Conservation (phyloP, 2,797 vertebrate species). For the Cirrhinus mrigala region DNA sequence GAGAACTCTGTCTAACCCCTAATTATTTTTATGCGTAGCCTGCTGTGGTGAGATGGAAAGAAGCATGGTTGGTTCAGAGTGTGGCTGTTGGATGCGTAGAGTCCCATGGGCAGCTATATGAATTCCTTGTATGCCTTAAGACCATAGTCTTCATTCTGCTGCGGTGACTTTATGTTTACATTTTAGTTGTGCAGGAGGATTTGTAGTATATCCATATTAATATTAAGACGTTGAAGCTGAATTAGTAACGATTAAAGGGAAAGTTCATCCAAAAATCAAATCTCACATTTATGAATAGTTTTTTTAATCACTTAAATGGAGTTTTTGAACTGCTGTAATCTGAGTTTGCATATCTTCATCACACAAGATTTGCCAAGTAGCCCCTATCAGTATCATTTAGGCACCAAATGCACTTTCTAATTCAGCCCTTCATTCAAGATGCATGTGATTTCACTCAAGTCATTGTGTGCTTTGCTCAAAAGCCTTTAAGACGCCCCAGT, state of each 20-base stretch:
- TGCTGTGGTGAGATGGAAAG: slow-evolving; percentile 46
- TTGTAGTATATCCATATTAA: background rate
- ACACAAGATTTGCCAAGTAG: background rate
- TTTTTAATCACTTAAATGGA: background rate
- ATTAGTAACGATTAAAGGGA: background rate
- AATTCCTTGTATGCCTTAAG: slow-evolving; percentile 11
- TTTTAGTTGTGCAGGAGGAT: background rate
- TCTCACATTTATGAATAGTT: too few relatives aligned
- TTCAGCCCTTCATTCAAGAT: slow-evolving; percentile 56
- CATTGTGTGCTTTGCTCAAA: slow-evolving; percentile 40
- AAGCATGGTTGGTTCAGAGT: slow-evolving; percentile 20
- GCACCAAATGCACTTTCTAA: slow-evolving; percentile 9
- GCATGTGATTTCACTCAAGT: slow-evolving; percentile 55
- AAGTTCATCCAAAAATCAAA: background rate
- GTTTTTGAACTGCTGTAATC: background rate
- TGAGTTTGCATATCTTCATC: slow-evolving; percentile 1
- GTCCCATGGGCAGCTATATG: background rate
- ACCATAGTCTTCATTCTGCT: background rate
- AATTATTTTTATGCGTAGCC: slow-evolving; percentile 69
- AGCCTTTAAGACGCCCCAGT: slow-evolving; percentile 19
- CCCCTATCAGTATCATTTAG: slow-evolving; percentile 35
- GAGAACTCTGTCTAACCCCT: slow-evolving; percentile 63
- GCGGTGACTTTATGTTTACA: slow-evolving; percentile 2
- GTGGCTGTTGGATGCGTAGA: slow-evolving; percentile 29
- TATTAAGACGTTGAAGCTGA: background rate